Evolutionary conservation across 2,113 vertebrate genomes (phyloP), one percentile per base, ranked within the genome.

Genomic region (Tachysurus fulvidraco): DNA sequence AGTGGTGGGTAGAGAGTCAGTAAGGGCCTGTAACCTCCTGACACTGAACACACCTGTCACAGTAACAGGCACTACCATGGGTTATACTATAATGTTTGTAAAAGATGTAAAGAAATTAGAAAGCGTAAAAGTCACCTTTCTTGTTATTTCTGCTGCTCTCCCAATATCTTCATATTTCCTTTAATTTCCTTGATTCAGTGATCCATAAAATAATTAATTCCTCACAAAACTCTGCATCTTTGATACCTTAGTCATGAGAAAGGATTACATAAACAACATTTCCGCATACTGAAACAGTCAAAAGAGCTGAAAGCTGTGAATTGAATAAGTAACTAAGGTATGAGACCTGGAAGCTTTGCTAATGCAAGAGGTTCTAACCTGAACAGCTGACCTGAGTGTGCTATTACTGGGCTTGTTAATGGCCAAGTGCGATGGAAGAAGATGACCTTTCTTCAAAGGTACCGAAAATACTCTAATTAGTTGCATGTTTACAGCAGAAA

Each of bases 381-480:
- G 76, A 59, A 85, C 81, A 64, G 44, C n/a, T 30, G 82, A 88
- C 78, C 83, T 79, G 83, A 90, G 85, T 16, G 64, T 87, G 86
- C 73, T 88, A 86, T 85, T 86, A 85, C 83, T 59, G 80, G 71
- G 83, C 89, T 90, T 80, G 85, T 89, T 88, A 88, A 85, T 83
- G 79, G 83, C 73, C 41, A 86, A 28, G 54, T 74, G 79, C 50
- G 60, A 36, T 30, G 86, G 74, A 71, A 71, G 74, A 88, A 62
- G 74, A 54, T 90, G 85, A 90, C 89, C 89, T 90, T 90, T 90
- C 83, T 73, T 86, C 85, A 86, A 85, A 90, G 84, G 84, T 83
- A 83, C 82, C 71, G 84, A 83, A 86, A 90, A 88, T 64, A 87
- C 54, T 82, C 41, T 87, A 89, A 89, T 88, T 88, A 85, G 86